A percentile compares a stretch with the other conserved stretches of the same genome.
Evolutionary conservation across 2,888 invertebrate species (phyloP).

Genomic region (Chymomyza caudatula): DNA sequence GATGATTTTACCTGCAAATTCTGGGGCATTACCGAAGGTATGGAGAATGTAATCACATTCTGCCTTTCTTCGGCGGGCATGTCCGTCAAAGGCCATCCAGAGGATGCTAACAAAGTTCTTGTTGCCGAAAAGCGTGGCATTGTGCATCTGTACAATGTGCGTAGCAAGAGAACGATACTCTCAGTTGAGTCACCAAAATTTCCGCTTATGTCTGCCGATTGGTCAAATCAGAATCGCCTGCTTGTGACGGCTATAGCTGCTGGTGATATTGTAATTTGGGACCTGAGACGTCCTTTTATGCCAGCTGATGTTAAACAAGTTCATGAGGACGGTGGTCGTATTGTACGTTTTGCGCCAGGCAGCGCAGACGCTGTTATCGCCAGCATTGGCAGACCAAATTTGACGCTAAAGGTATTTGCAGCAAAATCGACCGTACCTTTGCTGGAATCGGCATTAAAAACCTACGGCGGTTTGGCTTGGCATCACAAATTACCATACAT

Average conservation of each 20-base stretch:
- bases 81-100: slow-evolving; percentile 84
- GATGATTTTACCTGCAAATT: slow-evolving; percentile 87
- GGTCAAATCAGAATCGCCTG: slow-evolving; percentile 82
- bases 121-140: slow-evolving; percentile 88
- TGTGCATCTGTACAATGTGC: slow-evolving; percentile 85
- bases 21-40: slow-evolving; percentile 81
- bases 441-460: slow-evolving; percentile 79
- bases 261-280: slow-evolving; percentile 84
- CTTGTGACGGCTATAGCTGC: slow-evolving; percentile 82
- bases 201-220: slow-evolving; percentile 84
- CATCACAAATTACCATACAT: slow-evolving; percentile 82
- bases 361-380: slow-evolving; percentile 83
- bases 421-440: slow-evolving; percentile 80
- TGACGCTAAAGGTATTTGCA: slow-evolving; percentile 83
- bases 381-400: slow-evolving; percentile 83
- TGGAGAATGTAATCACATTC: slow-evolving; percentile 81
- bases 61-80: slow-evolving; percentile 84
- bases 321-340: slow-evolving; percentile 82
- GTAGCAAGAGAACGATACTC: slow-evolving; percentile 82
- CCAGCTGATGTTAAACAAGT: slow-evolving; percentile 81
- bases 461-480: slow-evolving; percentile 82
- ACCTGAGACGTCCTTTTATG: slow-evolving; percentile 82
- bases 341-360: slow-evolving; percentile 82
- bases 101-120: slow-evolving; percentile 84
- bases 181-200: slow-evolving; percentile 82